These are phyloP conservation scores for Cryptosula pallasiana DNA, from an alignment of 2,888 invertebrate species.

Conservation along the genomic window DNA sequence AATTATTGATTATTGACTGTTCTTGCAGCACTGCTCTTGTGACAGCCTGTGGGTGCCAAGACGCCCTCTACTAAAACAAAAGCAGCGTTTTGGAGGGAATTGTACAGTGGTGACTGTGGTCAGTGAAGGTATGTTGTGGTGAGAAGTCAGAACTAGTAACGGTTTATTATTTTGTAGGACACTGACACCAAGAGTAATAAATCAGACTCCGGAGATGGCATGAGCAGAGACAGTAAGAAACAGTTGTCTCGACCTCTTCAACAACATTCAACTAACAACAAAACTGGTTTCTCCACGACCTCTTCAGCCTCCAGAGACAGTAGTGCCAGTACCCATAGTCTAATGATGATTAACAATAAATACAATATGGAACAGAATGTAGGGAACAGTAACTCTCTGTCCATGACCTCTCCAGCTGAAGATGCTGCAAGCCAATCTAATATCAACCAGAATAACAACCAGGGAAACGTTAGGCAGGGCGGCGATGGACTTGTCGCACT, in stretches of 20 bases:
- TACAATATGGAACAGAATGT: slow-evolving; percentile 9
- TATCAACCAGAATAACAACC: slow-evolving; percentile 20
- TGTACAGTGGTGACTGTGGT: no score
- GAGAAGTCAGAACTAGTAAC: no score
- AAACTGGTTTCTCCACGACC: not conserved
- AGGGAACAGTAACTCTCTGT: not conserved
- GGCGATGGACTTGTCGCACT: not conserved
- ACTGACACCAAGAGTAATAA: not conserved
- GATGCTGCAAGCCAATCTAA: slow-evolving; percentile 15
- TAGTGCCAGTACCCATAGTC: not conserved
- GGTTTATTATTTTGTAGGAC: not conserved
- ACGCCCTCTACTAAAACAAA: no score
- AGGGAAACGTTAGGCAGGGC: slow-evolving; percentile 24
- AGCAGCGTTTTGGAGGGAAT: no score
- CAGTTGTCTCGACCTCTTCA: slow-evolving; percentile 24
- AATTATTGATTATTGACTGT: no score
- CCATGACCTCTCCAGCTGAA: not conserved
- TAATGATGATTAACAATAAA: not conserved
- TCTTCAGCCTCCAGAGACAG: slow-evolving; percentile 16
- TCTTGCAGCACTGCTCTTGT: no score
- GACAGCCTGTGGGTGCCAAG: no score
- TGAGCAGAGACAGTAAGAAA: not conserved
- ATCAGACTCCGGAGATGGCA: not conserved
- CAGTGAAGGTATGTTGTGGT: no score
- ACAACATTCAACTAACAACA: slow-evolving; percentile 25